phyloP scores from a whole-genome alignment of 2,888 invertebrate species.

The Callosobruchus maculatus region DNA sequence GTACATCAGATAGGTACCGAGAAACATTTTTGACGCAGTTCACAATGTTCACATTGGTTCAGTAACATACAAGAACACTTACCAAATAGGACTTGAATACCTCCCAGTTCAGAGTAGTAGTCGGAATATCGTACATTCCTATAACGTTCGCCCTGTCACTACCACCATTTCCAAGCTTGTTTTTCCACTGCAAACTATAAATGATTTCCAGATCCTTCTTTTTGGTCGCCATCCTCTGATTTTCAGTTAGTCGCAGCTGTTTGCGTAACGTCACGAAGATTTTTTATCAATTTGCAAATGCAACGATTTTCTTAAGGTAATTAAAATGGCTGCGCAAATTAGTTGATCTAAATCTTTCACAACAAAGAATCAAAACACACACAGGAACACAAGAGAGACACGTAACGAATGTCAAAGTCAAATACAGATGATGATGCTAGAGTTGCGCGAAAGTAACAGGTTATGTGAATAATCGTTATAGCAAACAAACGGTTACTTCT shows the following conservation, averaged over 20 bases:
- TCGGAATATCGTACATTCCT: slow-evolving; percentile 48
- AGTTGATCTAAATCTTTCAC: neutral
- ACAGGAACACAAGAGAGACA: neutral
- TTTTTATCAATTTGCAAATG: neutral
- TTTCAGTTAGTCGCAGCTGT: neutral
- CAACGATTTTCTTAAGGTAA: neutral
- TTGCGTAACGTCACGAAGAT: neutral
- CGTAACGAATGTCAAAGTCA: neutral
- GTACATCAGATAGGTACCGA: no score
- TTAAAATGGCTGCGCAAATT: neutral
- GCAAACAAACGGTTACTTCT: no score
- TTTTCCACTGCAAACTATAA: slow-evolving; percentile 49
- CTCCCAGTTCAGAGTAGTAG: slow-evolving; percentile 47
- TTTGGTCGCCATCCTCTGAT: slow-evolving; percentile 29
- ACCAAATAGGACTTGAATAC: slow-evolving; percentile 51
- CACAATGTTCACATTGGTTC: no score
- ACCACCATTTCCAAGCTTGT: slow-evolving; percentile 38
- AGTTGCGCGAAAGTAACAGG: neutral
- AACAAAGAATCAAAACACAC: neutral
- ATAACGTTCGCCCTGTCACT: slow-evolving; percentile 43
- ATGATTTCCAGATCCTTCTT: slow-evolving; percentile 42
- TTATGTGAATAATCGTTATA: no score
- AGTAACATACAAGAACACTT: no score
- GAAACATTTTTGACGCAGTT: neutral
- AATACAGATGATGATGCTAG: neutral